Evolutionary conservation across 1,140 invertebrate species (phyloP), one percentile per base, ranked within the genome.

Genomic region (Zaprionus davidi): DNA sequence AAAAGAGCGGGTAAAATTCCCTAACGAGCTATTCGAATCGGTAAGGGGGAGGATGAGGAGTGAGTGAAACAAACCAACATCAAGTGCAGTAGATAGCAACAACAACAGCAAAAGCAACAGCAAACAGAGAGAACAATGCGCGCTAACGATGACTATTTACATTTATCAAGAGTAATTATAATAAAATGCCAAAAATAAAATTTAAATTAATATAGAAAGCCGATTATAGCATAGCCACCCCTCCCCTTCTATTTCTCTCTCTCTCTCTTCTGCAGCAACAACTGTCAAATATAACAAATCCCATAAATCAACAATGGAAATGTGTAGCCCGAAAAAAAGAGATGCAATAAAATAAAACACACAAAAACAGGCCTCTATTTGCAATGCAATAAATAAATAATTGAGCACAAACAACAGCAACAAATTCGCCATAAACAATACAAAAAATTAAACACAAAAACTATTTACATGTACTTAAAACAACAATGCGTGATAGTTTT

Each of bases 181-280:
- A 90, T 91, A 91, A 91, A 91, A 91, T 86, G 77, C 78, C 82
- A 73, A 91, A 91, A 91, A 91, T 88, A 88, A 88, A 88, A 88
- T 90, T 88, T 88, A 92, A 92, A 92, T 92, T 90, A 90, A 91
- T 90, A 85, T 92, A 85, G 83, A 92, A 92, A 90, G 87, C 80
- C 90, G 84, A 92, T 92, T 92, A 91, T 91, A 83, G 34, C 77
- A 85, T 76, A 58, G 66, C 51, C 38, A 9, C 51, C 41, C 7
- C 4, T 24, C 28, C 53, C 79, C 67, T 41, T 49, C 72, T 66
- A 67, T n/a, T 20, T 20, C 60, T 2, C 22, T 5, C 15, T 7
- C 36, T 34, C n/a, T 22, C 31, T n/a, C 22, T 7, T 12, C 59
- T 71, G 20, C 56, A 68, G 12, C 62, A 28, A 62, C 78, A 51